A percentile compares a stretch with the other conserved stretches of the same genome.
phyloP scores from a whole-genome alignment of 2,797 vertebrate species.

The Kryptopterus vitreolus region DNA sequence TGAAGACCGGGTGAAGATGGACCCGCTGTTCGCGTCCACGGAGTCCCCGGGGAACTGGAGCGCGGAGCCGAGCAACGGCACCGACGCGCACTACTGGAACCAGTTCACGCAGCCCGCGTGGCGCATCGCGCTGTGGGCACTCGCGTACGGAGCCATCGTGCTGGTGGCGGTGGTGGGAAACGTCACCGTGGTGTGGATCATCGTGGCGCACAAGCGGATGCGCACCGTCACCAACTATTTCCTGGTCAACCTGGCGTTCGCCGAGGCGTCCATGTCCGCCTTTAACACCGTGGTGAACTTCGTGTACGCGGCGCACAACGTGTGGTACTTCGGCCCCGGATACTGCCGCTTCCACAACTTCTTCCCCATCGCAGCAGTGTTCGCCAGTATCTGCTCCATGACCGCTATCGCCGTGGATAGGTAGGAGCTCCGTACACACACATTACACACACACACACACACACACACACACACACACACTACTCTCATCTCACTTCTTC shows the following conservation, averaged over 20 bases:
- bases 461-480: background rate
- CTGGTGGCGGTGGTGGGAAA: conserved; percentile 91
- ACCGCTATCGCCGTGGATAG: conserved; percentile 93
- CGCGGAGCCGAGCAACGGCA: conserved; percentile 64
- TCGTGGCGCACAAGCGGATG: conserved; percentile 93
- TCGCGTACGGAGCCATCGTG: conserved; percentile 86
- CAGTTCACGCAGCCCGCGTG: conserved; percentile 90
- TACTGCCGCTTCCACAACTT: conserved; percentile 99
- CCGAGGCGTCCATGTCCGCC: conserved; percentile 93
- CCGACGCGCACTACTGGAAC: conserved; percentile 72
- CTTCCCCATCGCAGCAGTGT: conserved; percentile 93
- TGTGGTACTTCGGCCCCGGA: conserved; percentile 92
- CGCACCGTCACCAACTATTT: conserved; percentile 97
- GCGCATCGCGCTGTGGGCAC: conserved; percentile 91
- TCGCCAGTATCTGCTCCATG: conserved; percentile 98
- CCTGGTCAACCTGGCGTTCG: conserved; percentile 91
- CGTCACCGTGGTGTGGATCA: conserved; percentile 93
- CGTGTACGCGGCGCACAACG: conserved; percentile 89
- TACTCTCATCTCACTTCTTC: background rate
- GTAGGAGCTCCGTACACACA: conserved; percentile 66
- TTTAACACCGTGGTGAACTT: conserved; percentile 98
- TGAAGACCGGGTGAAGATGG: conserved; percentile 61
- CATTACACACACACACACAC: too few relatives aligned
- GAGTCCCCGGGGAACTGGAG: conserved; percentile 58
- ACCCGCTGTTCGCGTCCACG: conserved; percentile 66